phyloP scores from a whole-genome alignment of 1,140 invertebrate genomes.

The Pissodes strobi region DNA sequence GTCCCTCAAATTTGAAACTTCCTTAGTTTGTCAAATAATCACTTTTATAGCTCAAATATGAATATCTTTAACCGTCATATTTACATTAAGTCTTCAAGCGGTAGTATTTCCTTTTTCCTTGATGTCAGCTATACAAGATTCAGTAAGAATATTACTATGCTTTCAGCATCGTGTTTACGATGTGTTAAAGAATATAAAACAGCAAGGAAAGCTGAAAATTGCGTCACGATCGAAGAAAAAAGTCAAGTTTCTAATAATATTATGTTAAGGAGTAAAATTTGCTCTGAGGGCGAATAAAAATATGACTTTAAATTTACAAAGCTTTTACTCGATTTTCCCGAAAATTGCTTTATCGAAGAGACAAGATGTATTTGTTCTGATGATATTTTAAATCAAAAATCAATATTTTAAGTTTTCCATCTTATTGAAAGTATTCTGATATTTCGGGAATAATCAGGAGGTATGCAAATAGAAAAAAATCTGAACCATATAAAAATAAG shows the following conservation, averaged over 20 bases:
- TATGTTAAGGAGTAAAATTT: not conserved
- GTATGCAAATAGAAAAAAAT: too few species aligned
- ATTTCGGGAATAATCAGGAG: too few species aligned
- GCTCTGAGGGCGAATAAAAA: too few species aligned
- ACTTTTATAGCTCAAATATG: not conserved
- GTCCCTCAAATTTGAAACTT: too few species aligned
- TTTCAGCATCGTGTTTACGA: slow-evolving; percentile 2
- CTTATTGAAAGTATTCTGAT: too few species aligned
- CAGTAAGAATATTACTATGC: slow-evolving; percentile 6
- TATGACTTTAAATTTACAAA: too few species aligned
- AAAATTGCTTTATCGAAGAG: too few species aligned
- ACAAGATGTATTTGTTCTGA: too few species aligned
- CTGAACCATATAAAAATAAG: too few species aligned
- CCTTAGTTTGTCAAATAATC: not conserved
- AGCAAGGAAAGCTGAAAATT: not conserved
- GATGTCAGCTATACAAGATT: slow-evolving; percentile 1
- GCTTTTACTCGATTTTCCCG: too few species aligned
- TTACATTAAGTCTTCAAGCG: slow-evolving; percentile 8
- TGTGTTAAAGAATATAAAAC: not conserved
- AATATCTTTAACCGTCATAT: not conserved
- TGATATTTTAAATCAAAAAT: too few species aligned
- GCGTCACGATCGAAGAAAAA: not conserved
- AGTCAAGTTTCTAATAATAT: not conserved
- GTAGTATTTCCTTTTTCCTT: not conserved
- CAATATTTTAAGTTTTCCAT: too few species aligned